Conservation (phyloP, 1,140 invertebrate genomes). For the Chymomyza costata region DNA sequence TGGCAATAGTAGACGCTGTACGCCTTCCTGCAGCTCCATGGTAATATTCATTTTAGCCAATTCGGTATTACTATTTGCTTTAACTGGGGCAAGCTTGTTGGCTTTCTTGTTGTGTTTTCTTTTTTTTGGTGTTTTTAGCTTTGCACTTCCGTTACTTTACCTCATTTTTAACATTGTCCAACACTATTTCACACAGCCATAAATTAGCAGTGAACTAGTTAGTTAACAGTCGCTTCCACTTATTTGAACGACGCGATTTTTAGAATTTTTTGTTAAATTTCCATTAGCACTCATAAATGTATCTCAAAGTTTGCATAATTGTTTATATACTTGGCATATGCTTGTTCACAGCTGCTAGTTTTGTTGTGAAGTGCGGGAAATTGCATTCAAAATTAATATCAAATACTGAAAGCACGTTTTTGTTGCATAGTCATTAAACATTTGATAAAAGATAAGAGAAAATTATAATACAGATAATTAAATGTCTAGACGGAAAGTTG, state of each 20-base stretch:
- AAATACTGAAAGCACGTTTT: no score
- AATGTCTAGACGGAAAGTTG: neutral
- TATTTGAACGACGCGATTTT: no score
- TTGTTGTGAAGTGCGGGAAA: no score
- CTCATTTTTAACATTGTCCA: slow-evolving; percentile 48
- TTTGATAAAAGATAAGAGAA: slow-evolving; percentile 1
- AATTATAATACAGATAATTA: neutral
- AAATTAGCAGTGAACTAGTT: no score
- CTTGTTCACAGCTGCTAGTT: no score
- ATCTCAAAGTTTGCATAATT: slow-evolving; percentile 37
- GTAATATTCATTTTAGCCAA: slow-evolving; percentile 47
- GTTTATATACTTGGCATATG: slow-evolving; percentile 9
- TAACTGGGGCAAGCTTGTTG: slow-evolving; percentile 36
- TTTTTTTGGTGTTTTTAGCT: slow-evolving; percentile 17
- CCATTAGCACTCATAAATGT: slow-evolving; percentile 49
- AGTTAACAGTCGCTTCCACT: slow-evolving; percentile 17
- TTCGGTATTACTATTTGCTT: slow-evolving; percentile 36
- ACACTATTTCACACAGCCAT: no score
- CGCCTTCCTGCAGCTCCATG: slow-evolving; percentile 29
- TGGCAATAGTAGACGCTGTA: no score
- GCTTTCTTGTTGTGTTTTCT: slow-evolving; percentile 21
- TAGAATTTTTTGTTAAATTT: no score
- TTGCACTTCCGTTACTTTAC: no score
- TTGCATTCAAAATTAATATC: no score
- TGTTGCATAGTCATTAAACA: no score